A percentile compares a stretch with the other conserved stretches of the same genome.
phyloP scores from a whole-genome alignment of 35 echinoderm and acorn worm species.

The Apostichopus parvimensis region DNA sequence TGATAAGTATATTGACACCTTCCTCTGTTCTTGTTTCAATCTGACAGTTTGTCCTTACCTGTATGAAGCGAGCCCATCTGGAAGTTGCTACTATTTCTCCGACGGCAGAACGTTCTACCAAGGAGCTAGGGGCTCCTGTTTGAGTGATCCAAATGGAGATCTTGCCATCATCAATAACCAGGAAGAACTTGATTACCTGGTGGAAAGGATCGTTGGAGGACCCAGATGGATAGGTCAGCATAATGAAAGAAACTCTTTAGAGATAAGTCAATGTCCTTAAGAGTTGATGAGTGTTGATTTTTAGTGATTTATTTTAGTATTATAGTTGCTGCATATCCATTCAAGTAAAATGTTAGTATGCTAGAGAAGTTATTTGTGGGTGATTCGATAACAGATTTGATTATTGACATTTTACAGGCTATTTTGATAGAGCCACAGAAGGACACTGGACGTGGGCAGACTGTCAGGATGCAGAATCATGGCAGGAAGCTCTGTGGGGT shows the following conservation, averaged over 20 bases:
- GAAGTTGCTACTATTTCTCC: constrained; percentile 43
- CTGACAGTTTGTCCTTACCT: background rate
- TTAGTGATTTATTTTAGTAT: background rate
- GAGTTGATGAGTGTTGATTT: background rate
- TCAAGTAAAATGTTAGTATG: background rate
- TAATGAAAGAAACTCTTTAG: background rate
- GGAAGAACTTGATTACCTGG: background rate
- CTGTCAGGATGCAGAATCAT: constrained; percentile 57
- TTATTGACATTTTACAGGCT: constrained; percentile 44
- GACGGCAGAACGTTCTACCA: background rate
- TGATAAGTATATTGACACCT: background rate
- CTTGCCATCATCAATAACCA: constrained; percentile 62
- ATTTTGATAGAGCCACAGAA: constrained; percentile 73
- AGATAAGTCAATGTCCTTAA: too few species aligned
- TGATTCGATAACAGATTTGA: background rate
- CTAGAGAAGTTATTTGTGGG: background rate
- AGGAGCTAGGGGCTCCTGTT: constrained; percentile 24
- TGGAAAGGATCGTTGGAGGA: background rate
- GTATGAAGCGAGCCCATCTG: background rate
- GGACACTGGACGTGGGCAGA: constrained; percentile 84
- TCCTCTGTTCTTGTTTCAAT: background rate
- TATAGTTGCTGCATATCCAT: background rate
- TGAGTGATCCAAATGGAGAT: constrained; percentile 43
- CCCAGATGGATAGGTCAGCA: constrained; percentile 60
- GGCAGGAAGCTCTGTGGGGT: constrained; percentile 75